Percentiles rank a stretch among this genome's conserved stretches.
phyloP scores from a whole-genome alignment of 2,888 invertebrate species.

The Cecidostiba fungosa region DNA sequence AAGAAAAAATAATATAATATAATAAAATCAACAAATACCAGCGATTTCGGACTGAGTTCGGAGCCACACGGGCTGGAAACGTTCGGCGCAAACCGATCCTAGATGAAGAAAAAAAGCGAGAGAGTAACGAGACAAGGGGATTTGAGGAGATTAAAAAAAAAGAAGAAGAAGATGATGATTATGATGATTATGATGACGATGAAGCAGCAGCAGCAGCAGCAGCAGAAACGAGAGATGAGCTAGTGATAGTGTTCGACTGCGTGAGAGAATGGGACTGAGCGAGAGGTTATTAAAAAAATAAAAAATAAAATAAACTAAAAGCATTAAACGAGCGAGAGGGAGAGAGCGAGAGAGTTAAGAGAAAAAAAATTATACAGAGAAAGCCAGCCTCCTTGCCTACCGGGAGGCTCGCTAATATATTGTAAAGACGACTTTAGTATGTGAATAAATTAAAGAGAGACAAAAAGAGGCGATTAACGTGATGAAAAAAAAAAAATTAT shows the following conservation, averaged over 20 bases:
- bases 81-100: conserved; percentile 80
- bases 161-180: conserved; percentile 30
- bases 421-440: conserved; percentile 78
- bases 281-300: conserved; percentile 67
- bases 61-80: conserved; percentile 79
- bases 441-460: conserved; percentile 76
- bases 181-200: background rate
- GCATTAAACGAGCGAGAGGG: conserved; percentile 65
- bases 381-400: conserved; percentile 79
- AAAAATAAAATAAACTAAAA: conserved; percentile 47
- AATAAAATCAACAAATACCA: conserved; percentile 64
- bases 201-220: conserved; percentile 38
- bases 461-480: conserved; percentile 69
- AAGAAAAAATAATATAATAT: conserved; percentile 26
- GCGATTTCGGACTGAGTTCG: conserved; percentile 78
- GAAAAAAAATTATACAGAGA: conserved; percentile 79
- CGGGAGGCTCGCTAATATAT: conserved; percentile 80
- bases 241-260: conserved; percentile 66
- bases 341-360: conserved; percentile 67
- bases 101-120: conserved; percentile 71
- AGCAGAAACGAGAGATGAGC: conserved; percentile 60
- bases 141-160: conserved; percentile 53
- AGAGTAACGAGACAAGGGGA: conserved; percentile 64
- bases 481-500: conserved; percentile 75
- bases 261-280: conserved; percentile 67